Evolutionary conservation across 2,113 vertebrate species (phyloP).

Genomic region (Phaethon lepturus): DNA sequence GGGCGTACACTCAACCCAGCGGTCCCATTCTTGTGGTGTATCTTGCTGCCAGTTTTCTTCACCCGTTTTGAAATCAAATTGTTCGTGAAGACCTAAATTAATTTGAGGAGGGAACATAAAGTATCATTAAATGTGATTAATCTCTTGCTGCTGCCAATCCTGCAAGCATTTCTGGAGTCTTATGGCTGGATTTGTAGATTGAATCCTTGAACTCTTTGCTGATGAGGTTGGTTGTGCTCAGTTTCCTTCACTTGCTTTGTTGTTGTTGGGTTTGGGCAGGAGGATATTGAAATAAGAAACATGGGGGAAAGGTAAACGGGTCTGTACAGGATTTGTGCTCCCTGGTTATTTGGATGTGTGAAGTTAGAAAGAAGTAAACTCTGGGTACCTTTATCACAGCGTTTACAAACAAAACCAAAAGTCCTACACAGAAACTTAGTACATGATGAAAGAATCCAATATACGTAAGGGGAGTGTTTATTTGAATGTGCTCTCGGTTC

Average conservation of each 20-base stretch:
- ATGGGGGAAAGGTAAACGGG: not conserved
- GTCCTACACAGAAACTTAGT: not conserved
- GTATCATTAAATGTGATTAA: slow-evolving; percentile 23
- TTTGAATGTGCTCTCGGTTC: not conserved
- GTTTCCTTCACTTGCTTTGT: not conserved
- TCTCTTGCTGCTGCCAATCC: not conserved
- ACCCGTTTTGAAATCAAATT: slow-evolving; percentile 8
- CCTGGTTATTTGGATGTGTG: not conserved
- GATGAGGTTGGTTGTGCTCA: not conserved
- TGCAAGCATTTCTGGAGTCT: not conserved
- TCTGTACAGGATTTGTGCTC: not conserved
- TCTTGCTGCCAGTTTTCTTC: slow-evolving; percentile 12
- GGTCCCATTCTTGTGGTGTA: not conserved
- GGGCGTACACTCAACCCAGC: not conserved
- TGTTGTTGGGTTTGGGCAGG: not conserved
- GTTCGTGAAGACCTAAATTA: slow-evolving; percentile 30
- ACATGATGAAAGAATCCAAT: not conserved
- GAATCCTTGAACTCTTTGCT: not conserved
- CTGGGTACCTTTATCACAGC: slow-evolving; percentile 18
- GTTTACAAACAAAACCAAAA: slow-evolving; percentile 47
- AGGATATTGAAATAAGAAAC: not conserved
- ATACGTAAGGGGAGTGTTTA: slow-evolving; percentile 33
- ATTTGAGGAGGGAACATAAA: not conserved
- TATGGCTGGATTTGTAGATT: not conserved
- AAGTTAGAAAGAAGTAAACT: not conserved